Percentiles rank a stretch among this genome's conserved stretches.
Evolutionary conservation across 2,113 vertebrate species (phyloP).

Genomic region (Pycnonotus jocosus): DNA sequence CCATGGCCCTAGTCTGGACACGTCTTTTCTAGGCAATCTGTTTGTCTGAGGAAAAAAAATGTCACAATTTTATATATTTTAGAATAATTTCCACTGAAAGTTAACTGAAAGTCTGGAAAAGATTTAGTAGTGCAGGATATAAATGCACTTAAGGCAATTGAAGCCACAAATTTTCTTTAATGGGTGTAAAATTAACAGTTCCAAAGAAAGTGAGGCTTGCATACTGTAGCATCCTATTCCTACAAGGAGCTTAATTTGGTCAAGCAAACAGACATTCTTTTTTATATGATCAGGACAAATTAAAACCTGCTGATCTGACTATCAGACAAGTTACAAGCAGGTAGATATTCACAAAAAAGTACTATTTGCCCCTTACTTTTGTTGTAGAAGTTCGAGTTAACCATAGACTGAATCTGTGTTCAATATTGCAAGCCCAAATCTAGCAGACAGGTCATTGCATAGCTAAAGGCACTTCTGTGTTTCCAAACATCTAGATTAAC

Average conservation of each 20-base stretch:
- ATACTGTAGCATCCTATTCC: background rate
- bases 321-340: background rate
- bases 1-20: background rate
- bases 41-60: background rate
- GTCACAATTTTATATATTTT: background rate
- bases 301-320: background rate
- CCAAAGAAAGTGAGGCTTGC: background rate
- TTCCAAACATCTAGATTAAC: background rate
- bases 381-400: background rate
- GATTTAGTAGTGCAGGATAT: background rate
- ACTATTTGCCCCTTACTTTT: background rate
- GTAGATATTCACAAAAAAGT: background rate
- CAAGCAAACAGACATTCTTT: background rate
- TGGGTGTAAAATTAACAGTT: background rate
- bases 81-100: background rate
- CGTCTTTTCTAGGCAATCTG: background rate
- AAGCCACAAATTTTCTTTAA: background rate
- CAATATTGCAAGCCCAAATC: background rate
- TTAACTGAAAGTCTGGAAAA: background rate
- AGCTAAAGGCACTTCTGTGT: background rate
- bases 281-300: background rate
- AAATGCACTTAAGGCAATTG: background rate
- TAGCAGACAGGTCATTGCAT: background rate
- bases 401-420: background rate
- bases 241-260: background rate